Conservation (phyloP, 2,797 vertebrate species). For the Pristis pectinata region DNA sequence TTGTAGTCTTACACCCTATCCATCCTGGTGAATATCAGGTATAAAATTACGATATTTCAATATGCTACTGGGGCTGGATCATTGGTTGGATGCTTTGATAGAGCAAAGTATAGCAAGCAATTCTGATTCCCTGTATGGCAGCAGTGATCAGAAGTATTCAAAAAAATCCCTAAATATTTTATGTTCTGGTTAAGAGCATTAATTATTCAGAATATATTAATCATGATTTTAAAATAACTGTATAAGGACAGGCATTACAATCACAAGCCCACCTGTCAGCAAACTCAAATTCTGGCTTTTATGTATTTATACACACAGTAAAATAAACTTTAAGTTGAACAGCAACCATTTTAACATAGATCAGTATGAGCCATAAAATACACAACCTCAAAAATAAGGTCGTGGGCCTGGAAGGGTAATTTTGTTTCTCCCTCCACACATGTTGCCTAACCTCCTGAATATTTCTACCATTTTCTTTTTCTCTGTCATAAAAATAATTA, state of each 20-base stretch:
- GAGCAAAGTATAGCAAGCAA: not conserved
- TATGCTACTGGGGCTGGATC: not conserved
- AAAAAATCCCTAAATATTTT: not conserved
- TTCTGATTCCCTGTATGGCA: not conserved
- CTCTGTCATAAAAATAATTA: conserved; percentile 46
- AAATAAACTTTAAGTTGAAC: conserved; percentile 72
- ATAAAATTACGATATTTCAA: not conserved
- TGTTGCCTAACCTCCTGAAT: too few species aligned
- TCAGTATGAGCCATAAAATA: conserved; percentile 54
- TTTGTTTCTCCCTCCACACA: too few species aligned
- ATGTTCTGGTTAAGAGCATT: not conserved
- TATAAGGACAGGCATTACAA: conserved; percentile 58
- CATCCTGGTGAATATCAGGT: not conserved
- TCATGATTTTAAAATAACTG: not conserved
- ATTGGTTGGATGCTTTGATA: not conserved
- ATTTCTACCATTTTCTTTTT: conserved; percentile 41
- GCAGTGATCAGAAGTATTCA: not conserved
- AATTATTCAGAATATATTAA: conserved; percentile 18
- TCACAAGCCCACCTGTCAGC: conserved; percentile 63
- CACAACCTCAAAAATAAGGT: conserved; percentile 40
- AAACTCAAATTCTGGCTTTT: conserved; percentile 58
- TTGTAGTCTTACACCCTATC: not conserved
- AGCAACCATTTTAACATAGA: conserved; percentile 74
- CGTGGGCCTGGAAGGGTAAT: too few species aligned
- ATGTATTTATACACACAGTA: too few species aligned